Conservation (phyloP, 2,113 vertebrate species). For the Sinocyclocheilus grahami region DNA sequence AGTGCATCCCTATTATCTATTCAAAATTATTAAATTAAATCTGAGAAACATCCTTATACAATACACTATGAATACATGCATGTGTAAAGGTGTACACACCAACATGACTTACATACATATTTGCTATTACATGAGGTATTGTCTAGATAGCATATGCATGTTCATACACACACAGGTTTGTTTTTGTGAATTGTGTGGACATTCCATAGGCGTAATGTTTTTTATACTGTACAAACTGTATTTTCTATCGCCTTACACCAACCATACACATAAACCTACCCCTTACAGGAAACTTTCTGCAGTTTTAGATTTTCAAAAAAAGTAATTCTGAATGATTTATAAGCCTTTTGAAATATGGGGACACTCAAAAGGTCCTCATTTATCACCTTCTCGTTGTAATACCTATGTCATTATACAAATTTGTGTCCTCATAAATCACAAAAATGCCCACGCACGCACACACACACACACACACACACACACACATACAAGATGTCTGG, state of each 20-base stretch:
- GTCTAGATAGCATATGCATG: slow-evolving; percentile 21
- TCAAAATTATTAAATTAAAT: slow-evolving; percentile 10
- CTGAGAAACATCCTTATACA: background rate
- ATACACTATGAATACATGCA: slow-evolving; percentile 12
- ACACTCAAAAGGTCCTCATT: too few species aligned
- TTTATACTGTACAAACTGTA: too few species aligned
- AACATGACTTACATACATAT: slow-evolving; percentile 43
- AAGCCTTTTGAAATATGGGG: too few species aligned
- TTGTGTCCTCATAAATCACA: background rate
- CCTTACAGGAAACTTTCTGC: too few species aligned
- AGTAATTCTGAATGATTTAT: too few species aligned
- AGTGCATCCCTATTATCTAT: slow-evolving; percentile 1
- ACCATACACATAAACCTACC: too few species aligned
- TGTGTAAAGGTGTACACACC: slow-evolving; percentile 21
- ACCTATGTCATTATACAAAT: too few species aligned
- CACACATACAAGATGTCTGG: background rate
- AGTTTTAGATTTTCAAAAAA: too few species aligned
- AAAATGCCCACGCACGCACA: background rate
- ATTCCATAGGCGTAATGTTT: too few species aligned
- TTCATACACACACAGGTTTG: slow-evolving; percentile 11
- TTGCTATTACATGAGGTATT: slow-evolving; percentile 26
- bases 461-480: slow-evolving; percentile 21
- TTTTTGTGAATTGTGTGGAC: too few species aligned
- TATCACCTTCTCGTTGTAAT: too few species aligned
- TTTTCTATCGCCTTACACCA: too few species aligned